Base-by-base conservation (phyloP, 2,888 invertebrate species). In the Busseola fusca region DNA sequence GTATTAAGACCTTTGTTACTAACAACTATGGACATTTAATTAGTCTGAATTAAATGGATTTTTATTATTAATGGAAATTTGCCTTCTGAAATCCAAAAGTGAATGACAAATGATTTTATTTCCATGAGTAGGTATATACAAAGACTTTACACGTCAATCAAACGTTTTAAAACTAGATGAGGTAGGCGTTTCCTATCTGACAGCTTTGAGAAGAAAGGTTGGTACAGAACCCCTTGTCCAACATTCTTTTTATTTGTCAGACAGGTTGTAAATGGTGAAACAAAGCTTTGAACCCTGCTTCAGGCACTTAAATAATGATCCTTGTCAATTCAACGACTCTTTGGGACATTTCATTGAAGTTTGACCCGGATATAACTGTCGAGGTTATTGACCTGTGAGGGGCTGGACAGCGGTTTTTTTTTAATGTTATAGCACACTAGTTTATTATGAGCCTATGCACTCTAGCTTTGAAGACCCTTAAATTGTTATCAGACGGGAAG, bases 181-280 rank as follows among this genome's bases (percentile, higher is more conserved):
- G 48, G 48, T 50, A 2, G 48, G 3, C 21, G 12, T n/a, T 50
- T 50, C n/a, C n/a, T n/a, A 50, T 12, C 7, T 1, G 4, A n/a
- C 48, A 3, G n/a, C n/a, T n/a, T 1, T n/a, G 10, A 10, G n/a
- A 48, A 21, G 21, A 48, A 48, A 21, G 3, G 21, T 10, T 3
- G 48, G 10, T 21, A 67, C 57, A 14, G 27, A 64, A 48, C 18
- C 57, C 52, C 52, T 64, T 52, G 57, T 67, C 59, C 72, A 75
- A 81, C 76, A 76, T 72, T 73, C 72, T 74, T 74, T 84, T 80
- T 74, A 82, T 84, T 84, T 82, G 48, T 12, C 21, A 54, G 75
- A 78, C 56, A 69, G 67, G 58, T 81, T 72, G 69, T 73, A 69
- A 72, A 73, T 72, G 62, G 40, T 66, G 0, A 37, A 59, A 68